Evolutionary conservation across 2,797 vertebrate species (phyloP).

Genomic region (Propithecus deckenii): DNA sequence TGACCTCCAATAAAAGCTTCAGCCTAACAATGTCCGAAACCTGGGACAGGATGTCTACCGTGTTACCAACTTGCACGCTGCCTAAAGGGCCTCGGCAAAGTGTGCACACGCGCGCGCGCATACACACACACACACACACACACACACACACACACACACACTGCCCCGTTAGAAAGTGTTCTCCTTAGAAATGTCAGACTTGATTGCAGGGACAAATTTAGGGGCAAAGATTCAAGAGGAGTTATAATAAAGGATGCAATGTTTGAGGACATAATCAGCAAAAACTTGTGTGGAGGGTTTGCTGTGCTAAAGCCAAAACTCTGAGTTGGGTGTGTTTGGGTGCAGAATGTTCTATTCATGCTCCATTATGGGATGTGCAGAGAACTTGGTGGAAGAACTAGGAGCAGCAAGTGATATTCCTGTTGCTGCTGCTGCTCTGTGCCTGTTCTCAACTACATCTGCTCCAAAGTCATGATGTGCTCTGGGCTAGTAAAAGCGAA

Average conservation of each 20-base stretch:
- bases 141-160: background rate
- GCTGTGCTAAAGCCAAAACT: background rate
- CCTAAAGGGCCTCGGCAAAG: constrained; percentile 41
- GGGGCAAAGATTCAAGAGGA: background rate
- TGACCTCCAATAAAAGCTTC: constrained; percentile 85
- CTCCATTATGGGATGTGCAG: constrained; percentile 30
- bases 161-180: constrained; percentile 46
- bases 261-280: background rate
- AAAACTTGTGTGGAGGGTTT: fast-evolving
- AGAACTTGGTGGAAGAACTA: constrained; percentile 60
- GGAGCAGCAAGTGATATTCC: constrained; percentile 43
- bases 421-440: background rate
- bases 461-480: background rate
- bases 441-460: background rate
- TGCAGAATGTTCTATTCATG: constrained; percentile 52
- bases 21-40: constrained; percentile 81
- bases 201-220: background rate
- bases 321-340: constrained; percentile 51
- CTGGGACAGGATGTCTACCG: constrained; percentile 71
- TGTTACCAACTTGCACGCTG: background rate
- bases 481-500: background rate
- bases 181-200: constrained; percentile 46
- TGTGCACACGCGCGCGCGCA: fast-evolving
- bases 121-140: background rate
- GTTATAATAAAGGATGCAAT: background rate